phyloP scores from a whole-genome alignment of 2,888 invertebrate species.

The Eueremaeus valkanovi region DNA sequence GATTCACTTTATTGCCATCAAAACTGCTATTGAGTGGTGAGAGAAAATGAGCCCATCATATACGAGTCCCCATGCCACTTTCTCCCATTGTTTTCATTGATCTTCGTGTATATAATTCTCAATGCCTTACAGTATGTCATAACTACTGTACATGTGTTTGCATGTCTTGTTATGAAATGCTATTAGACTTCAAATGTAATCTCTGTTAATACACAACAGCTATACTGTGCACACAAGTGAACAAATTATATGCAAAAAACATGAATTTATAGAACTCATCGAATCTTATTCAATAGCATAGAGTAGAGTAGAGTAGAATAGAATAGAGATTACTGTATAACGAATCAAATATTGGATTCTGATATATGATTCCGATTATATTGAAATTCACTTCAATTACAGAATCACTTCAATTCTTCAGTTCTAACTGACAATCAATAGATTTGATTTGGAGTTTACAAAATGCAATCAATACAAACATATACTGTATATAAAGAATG shows the following conservation, averaged over 20 bases:
- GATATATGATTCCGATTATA: too few relatives aligned
- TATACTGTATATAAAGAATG: too few relatives aligned
- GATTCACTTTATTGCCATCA: conserved; percentile 26
- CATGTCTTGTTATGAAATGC: neutral
- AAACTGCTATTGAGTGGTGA: conserved; percentile 28
- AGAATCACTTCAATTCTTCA: too few relatives aligned
- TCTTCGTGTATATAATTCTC: conserved; percentile 6
- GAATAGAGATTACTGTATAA: too few relatives aligned
- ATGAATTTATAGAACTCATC: neutral
- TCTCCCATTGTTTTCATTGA: conserved; percentile 6
- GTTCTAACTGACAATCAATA: too few relatives aligned
- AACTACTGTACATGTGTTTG: neutral
- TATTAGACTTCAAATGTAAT: neutral
- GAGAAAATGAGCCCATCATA: conserved; percentile 15
- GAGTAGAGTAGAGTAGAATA: too few relatives aligned
- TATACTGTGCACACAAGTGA: too few relatives aligned
- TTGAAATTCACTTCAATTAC: too few relatives aligned
- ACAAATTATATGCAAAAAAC: neutral
- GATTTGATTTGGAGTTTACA: too few relatives aligned
- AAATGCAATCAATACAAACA: too few relatives aligned
- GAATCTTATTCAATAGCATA: neutral
- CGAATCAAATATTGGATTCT: too few relatives aligned
- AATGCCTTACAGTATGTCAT: conserved; percentile 13
- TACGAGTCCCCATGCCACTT: neutral
- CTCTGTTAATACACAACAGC: neutral